These are phyloP conservation scores for Propithecus deckenii DNA, from an alignment of 2,797 vertebrate genomes.

Conservation along the genomic window DNA sequence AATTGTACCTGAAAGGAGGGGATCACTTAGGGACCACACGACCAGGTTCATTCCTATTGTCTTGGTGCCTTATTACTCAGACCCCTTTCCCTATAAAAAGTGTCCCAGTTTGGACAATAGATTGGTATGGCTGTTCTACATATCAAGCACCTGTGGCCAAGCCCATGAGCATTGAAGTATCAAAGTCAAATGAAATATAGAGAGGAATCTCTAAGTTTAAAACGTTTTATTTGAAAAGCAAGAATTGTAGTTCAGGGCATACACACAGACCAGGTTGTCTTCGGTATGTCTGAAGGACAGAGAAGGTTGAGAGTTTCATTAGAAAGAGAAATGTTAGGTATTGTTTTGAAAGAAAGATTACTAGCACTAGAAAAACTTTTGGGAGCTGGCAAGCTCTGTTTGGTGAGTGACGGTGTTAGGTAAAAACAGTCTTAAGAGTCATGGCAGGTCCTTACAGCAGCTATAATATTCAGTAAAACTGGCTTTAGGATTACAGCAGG, in stretches of 20 bases:
- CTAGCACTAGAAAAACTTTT: neutral
- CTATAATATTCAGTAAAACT: neutral
- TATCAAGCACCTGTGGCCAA: neutral
- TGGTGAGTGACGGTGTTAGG: neutral
- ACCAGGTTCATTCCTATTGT: neutral
- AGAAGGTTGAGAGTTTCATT: neutral
- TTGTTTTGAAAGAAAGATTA: neutral
- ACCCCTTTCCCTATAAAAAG: neutral
- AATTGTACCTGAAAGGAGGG: neutral
- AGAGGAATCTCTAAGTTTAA: neutral
- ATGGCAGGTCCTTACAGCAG: neutral
- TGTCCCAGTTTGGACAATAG: neutral
- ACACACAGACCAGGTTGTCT: neutral
- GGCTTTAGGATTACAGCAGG: neutral
- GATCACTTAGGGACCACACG: neutral
- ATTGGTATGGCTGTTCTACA: neutral
- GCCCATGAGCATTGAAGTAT: neutral
- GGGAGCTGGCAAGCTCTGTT: neutral
- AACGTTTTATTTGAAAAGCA: neutral
- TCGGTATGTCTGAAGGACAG: neutral
- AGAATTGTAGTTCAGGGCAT: neutral
- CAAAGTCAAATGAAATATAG: neutral
- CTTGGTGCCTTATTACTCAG: neutral
- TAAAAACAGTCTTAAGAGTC: neutral
- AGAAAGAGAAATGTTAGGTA: neutral